A percentile compares a stretch with the other conserved stretches of the same genome.
Evolutionary conservation across 2,797 vertebrate species (phyloP).

Genomic region (Parauchenoglanis punctatus): DNA sequence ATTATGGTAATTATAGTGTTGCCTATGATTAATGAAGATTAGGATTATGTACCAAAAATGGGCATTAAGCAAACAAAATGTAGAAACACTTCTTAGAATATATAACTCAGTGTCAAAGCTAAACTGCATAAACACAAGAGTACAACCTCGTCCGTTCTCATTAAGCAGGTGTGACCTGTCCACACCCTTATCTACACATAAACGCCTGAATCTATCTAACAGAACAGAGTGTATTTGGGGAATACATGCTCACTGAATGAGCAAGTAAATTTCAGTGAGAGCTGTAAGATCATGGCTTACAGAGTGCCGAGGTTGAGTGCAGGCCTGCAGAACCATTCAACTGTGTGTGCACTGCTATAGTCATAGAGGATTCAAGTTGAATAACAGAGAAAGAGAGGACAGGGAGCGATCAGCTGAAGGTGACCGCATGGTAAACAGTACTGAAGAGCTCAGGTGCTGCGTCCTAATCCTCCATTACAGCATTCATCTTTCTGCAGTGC

Average conservation of each 20-base stretch:
- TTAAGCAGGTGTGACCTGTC: conserved; percentile 14
- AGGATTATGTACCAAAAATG: neutral
- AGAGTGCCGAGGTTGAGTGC: neutral
- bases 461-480: conserved; percentile 53
- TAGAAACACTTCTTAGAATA: neutral
- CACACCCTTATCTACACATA: neutral
- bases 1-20: neutral
- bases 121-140: conserved; percentile 1
- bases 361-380: neutral
- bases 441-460: conserved; percentile 50
- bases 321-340: neutral
- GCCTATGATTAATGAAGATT: neutral
- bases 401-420: conserved; percentile 16
- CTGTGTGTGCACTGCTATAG: neutral
- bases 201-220: neutral
- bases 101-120: neutral
- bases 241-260: neutral
- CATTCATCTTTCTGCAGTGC: conserved; percentile 56
- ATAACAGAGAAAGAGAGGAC: neutral
- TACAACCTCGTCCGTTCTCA: neutral
- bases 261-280: neutral
- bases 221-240: neutral
- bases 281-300: neutral
- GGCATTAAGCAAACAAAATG: too few species aligned
- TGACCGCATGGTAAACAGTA: conserved; percentile 41